These are phyloP conservation scores for Myripristis murdjan DNA, from an alignment of 2,797 vertebrate species.

Conservation along the genomic window DNA sequence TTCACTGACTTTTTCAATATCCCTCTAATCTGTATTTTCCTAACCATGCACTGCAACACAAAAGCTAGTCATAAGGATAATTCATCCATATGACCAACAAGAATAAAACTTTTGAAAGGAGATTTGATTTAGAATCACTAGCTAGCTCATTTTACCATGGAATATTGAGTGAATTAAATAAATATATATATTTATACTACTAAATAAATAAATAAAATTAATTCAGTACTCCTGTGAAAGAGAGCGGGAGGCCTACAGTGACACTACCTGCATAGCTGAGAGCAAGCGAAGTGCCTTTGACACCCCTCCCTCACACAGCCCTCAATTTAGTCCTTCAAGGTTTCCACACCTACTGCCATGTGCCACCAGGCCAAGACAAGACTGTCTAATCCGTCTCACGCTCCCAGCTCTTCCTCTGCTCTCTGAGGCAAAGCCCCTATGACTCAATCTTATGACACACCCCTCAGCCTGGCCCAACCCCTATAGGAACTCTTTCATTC, in stretches of 20 bases:
- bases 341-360: slow-evolving; percentile 53
- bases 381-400: slow-evolving; percentile 47
- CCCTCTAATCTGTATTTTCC: slow-evolving; percentile 8
- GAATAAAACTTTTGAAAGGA: not conserved
- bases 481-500: slow-evolving; percentile 29
- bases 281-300: not conserved
- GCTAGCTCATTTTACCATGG: not conserved
- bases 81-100: not conserved
- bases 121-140: not conserved
- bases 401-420: slow-evolving; percentile 25
- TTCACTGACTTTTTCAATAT: not conserved
- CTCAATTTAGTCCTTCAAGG: slow-evolving; percentile 28
- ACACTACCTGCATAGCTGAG: not conserved
- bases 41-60: not conserved
- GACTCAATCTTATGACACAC: slow-evolving; percentile 40
- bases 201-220: not conserved
- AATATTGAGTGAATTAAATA: not conserved
- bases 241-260: not conserved
- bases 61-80: not conserved
- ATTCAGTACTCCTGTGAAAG: slow-evolving; percentile 13
- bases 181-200: no score
- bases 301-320: not conserved
- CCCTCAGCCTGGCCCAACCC: slow-evolving; percentile 55
- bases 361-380: slow-evolving; percentile 38
- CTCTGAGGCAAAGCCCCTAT: slow-evolving; percentile 27